Evolutionary conservation across 2,113 vertebrate genomes (phyloP).

Genomic region (Limnothrissa miodon): DNA sequence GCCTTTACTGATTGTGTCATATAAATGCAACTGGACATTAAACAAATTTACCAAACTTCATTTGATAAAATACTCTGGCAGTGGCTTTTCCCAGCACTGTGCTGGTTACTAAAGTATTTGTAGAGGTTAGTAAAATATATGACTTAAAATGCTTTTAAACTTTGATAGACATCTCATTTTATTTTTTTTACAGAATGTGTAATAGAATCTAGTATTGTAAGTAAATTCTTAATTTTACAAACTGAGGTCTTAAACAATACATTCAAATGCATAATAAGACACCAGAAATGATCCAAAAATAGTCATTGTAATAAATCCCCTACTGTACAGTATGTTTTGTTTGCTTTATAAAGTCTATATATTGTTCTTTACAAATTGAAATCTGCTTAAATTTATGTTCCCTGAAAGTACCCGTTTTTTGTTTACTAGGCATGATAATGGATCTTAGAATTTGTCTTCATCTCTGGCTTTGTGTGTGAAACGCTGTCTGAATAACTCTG

Average conservation of each 20-base stretch:
- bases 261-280: slow-evolving; percentile 25
- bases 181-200: background rate
- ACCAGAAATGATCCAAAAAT: background rate
- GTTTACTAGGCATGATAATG: background rate
- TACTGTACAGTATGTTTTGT: background rate
- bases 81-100: background rate
- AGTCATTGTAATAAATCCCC: background rate
- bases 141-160: background rate
- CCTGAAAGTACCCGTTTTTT: slow-evolving; percentile 18
- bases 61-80: background rate
- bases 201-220: background rate
- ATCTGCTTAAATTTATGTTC: background rate
- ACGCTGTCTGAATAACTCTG: background rate
- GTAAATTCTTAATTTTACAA: background rate
- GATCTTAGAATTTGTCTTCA: background rate
- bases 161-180: background rate
- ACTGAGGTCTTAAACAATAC: slow-evolving; percentile 17
- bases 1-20: background rate
- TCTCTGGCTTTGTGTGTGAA: background rate
- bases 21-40: background rate
- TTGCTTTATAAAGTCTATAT: slow-evolving; percentile 9
- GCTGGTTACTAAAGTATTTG: background rate
- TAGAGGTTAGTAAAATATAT: background rate
- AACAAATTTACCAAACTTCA: background rate
- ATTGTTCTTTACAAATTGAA: background rate